Base-by-base conservation (phyloP, 2,113 vertebrate species). In the Glaucidium brasilianum region DNA sequence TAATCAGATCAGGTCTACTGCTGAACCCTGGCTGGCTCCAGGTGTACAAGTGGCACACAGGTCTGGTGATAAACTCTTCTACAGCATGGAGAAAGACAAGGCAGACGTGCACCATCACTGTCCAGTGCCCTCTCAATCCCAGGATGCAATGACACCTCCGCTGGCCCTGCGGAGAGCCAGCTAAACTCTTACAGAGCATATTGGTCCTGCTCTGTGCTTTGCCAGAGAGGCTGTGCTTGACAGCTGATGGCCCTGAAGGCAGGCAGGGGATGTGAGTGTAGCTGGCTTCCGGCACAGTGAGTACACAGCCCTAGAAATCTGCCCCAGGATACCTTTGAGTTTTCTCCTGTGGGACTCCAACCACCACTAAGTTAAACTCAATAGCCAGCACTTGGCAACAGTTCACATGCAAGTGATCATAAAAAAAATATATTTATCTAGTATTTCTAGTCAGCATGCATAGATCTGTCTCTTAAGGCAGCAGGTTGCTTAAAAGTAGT, bases 81-180 rank as follows among this genome's bases (percentile, higher is more conserved):
- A 15, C 37, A 80, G 60, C 27, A 30, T 2, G 5, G 21, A 66
- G 23, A 30, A 39, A 68, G 20, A 45, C 25, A 45, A 34, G 55
- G 32, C 22, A 12, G 74, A 41, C 9, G 5, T 6, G 11, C 11
- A 21, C 20, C 0, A 0, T 19, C 29, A 15, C 59, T 59, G 4
- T 5, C 30, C 4, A 3, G 21, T 77, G 67, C 47, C 5, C 1
- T 12, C 39, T 71, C 49, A 59, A 23, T 20, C 59, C 18, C 30
- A 56, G 66, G 41, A 41, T 39, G 67, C 35, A 35, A 15, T 2
- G 16, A 45, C 39, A 17, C 15, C 11, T 92, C 5, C 6, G 22
- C 26, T 41, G 39, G 27, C 11, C 66, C 45, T 50, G 11, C 29
- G 5, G 21, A 30, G 27, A 73, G n/a, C 30, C 56, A 49, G 34